These are phyloP conservation scores for Drepana falcataria DNA, from an alignment of 2,888 invertebrate genomes.

Conservation along the genomic window DNA sequence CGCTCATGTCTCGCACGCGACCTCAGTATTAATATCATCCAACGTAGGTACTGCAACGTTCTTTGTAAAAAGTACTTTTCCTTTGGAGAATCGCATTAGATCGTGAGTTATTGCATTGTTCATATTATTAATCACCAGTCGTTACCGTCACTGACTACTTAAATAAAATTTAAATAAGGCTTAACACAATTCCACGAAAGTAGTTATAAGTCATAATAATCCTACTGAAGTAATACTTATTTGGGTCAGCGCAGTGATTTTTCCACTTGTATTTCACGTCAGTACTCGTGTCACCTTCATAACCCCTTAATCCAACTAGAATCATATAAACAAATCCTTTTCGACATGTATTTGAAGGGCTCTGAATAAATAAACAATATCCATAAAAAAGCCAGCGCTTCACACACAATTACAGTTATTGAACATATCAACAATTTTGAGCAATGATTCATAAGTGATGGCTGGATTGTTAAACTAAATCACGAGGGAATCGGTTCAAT, in stretches of 20 bases:
- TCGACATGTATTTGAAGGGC: too few species aligned
- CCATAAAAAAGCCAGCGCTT: neutral
- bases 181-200: too few species aligned
- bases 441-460: neutral
- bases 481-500: conserved; percentile 1
- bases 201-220: too few species aligned
- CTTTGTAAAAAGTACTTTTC: neutral
- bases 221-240: too few species aligned
- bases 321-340: too few species aligned
- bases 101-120: neutral
- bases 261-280: too few species aligned
- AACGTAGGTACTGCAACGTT: neutral
- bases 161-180: too few species aligned
- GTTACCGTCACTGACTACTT: too few species aligned
- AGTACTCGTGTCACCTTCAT: too few species aligned
- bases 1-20: conserved; percentile 1
- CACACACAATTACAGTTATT: neutral
- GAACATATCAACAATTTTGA: neutral
- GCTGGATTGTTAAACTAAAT: neutral
- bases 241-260: too few species aligned
- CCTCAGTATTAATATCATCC: neutral
- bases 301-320: too few species aligned
- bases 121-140: too few species aligned
- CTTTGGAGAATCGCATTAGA: neutral
- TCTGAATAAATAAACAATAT: neutral